Conservation (phyloP, 2,888 invertebrate genomes). For the Adela reaumurella region DNA sequence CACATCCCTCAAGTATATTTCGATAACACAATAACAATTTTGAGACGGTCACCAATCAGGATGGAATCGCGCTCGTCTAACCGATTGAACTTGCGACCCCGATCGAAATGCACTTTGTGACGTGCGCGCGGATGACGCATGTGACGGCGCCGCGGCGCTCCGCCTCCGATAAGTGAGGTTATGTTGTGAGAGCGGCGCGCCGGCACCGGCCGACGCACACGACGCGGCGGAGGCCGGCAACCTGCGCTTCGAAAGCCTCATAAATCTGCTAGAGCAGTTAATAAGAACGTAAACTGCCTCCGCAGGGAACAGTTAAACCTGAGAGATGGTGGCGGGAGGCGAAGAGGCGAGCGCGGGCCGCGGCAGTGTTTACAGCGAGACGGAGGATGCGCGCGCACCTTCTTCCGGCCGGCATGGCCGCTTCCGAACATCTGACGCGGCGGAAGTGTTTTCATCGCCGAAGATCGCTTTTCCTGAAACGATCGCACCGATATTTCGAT, state of each 20-base stretch:
- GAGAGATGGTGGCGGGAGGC: constrained; percentile 30
- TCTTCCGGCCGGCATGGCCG: constrained; percentile 38
- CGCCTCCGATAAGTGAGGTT: constrained; percentile 48
- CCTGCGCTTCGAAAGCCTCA: not conserved
- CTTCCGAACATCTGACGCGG: constrained; percentile 45
- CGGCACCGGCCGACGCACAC: too few species aligned
- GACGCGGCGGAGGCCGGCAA: constrained; percentile 19
- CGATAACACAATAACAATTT: not conserved
- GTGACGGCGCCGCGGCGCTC: not conserved
- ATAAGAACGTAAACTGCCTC: not conserved
- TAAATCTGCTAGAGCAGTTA: not conserved
- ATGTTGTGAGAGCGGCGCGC: constrained; percentile 50
- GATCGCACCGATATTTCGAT: not conserved
- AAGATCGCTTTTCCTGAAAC: not conserved
- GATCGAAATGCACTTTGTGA: not conserved
- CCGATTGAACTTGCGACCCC: not conserved
- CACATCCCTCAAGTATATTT: not conserved
- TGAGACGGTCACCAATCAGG: not conserved
- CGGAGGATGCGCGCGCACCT: constrained; percentile 46
- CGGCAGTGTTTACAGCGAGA: constrained; percentile 1
- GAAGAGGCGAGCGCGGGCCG: constrained; percentile 27
- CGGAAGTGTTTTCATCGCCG: not conserved
- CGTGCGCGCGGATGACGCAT: not conserved
- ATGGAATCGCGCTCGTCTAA: not conserved
- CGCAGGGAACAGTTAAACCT: constrained; percentile 22